Evolutionary conservation across 2,113 vertebrate genomes (phyloP).

Genomic region (Anas platyrhynchos): DNA sequence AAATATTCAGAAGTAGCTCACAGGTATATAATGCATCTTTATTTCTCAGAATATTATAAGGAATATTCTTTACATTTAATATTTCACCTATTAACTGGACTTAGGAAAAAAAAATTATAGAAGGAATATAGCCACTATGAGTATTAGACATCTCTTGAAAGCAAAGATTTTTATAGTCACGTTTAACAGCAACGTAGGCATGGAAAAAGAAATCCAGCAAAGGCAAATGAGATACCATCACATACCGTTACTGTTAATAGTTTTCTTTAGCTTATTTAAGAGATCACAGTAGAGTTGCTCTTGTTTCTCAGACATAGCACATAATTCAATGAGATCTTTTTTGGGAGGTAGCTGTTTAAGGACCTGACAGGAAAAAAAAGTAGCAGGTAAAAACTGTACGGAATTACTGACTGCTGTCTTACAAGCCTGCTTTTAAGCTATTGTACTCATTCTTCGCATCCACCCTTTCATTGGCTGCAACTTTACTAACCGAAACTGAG

Average conservation of each 20-base stretch:
- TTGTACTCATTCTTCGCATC: neutral
- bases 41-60: neutral
- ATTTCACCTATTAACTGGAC: neutral
- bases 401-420: neutral
- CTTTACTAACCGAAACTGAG: neutral
- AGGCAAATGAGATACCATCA: neutral
- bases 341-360: conserved; percentile 93
- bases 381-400: neutral
- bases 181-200: fast-evolving
- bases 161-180: neutral
- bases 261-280: conserved; percentile 83
- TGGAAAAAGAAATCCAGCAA: neutral
- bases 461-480: neutral
- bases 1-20: neutral
- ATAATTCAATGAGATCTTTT: conserved; percentile 85
- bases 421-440: neutral
- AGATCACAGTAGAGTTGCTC: conserved; percentile 85
- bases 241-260: conserved; percentile 77
- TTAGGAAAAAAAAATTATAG: neutral
- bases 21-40: neutral
- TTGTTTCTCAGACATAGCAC: conserved; percentile 92
- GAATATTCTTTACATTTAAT: neutral
- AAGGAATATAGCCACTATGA: neutral
- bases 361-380: conserved; percentile 78
- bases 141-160: neutral